These are phyloP conservation scores for Drosophila flavopinicola DNA, from an alignment of 2,888 invertebrate genomes.

Conservation along the genomic window DNA sequence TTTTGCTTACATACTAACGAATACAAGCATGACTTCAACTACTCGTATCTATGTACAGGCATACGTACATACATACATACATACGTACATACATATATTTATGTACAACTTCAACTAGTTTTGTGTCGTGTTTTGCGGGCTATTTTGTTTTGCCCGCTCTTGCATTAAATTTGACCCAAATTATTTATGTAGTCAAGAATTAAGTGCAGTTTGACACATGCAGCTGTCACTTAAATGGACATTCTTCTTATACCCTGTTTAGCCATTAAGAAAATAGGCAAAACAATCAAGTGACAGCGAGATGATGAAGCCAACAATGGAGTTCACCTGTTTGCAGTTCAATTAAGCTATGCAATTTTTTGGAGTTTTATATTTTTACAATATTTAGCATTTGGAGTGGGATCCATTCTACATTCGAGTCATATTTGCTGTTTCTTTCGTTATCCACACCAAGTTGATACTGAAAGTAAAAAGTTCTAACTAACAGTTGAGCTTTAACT, in stretches of 20 bases:
- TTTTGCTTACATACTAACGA: constrained; percentile 48
- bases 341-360: neutral
- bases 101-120: constrained; percentile 38
- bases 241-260: constrained; percentile 26
- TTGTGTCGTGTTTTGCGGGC: constrained; percentile 58
- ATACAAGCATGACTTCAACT: constrained; percentile 11
- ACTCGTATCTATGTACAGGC: constrained; percentile 4
- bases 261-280: neutral
- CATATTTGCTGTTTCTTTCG: too few species aligned
- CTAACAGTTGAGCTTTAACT: too few species aligned
- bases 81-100: constrained; percentile 3
- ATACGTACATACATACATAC: constrained; percentile 17
- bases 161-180: constrained; percentile 64
- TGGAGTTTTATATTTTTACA: too few species aligned
- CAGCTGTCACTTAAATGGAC: constrained; percentile 58
- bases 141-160: constrained; percentile 46
- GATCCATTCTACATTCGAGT: too few species aligned
- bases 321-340: neutral
- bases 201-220: constrained; percentile 56
- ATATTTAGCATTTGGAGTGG: too few species aligned
- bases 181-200: constrained; percentile 63
- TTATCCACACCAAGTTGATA: neutral
- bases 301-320: neutral
- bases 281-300: neutral
- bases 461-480: constrained; percentile 9